phyloP scores from a whole-genome alignment of 2,888 invertebrate genomes.

The Cerastis rubricosa region DNA sequence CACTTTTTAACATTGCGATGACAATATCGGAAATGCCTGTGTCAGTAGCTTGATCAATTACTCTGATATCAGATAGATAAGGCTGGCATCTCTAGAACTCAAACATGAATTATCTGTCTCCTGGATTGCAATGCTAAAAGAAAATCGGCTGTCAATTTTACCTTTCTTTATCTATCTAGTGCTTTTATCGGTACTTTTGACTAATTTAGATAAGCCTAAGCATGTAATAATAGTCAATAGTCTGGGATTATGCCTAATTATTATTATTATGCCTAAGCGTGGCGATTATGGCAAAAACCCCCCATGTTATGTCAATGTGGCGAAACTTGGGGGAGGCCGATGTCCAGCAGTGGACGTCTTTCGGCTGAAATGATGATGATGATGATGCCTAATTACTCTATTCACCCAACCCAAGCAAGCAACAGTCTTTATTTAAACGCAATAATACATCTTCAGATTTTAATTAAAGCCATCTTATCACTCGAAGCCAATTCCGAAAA shows the following conservation, averaged over 20 bases:
- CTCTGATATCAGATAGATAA: slow-evolving; percentile 15
- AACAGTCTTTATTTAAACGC: not conserved
- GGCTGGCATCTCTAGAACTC: not conserved
- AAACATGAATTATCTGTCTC: not conserved
- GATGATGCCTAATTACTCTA: no score
- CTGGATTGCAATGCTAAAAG: not conserved
- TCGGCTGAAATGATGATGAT: no score
- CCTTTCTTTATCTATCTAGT: not conserved
- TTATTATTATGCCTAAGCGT: no score
- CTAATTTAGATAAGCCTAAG: no score
- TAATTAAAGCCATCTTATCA: not conserved
- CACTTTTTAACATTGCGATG: slow-evolving; percentile 6
- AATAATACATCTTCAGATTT: not conserved
- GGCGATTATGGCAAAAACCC: no score
- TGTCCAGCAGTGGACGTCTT: no score
- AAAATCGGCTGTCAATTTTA: not conserved
- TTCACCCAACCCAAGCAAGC: not conserved
- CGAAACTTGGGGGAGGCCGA: no score
- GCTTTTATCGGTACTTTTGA: not conserved
- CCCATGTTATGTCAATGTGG: no score
- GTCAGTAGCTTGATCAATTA: slow-evolving; percentile 28
- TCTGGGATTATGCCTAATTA: not conserved
- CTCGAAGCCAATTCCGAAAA: slow-evolving; percentile 30
- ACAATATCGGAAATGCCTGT: slow-evolving; percentile 17
- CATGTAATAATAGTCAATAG: not conserved